Percentiles rank a stretch among this genome's conserved stretches.
Evolutionary conservation across 2,888 invertebrate genomes (phyloP).

Genomic region (Abscondita cerata): DNA sequence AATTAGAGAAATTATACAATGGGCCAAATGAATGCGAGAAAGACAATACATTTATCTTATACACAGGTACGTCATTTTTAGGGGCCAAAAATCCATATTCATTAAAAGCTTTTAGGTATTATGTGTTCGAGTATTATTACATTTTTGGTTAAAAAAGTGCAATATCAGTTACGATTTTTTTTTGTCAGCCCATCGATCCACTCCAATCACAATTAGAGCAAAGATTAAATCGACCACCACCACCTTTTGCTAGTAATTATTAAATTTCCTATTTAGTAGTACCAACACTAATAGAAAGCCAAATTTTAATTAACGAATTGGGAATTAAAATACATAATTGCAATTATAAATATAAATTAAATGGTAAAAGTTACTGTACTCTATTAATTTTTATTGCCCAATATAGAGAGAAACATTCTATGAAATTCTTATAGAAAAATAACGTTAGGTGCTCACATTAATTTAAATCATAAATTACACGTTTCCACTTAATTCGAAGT

Average conservation of each 20-base stretch:
- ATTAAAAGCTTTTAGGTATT: conserved; percentile 37
- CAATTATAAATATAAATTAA: conserved; percentile 11
- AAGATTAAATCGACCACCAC: too few species aligned
- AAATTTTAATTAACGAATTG: conserved; percentile 9
- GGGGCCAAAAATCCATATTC: conserved; percentile 39
- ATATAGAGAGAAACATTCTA: conserved; percentile 1
- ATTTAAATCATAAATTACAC: background rate
- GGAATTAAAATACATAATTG: conserved; percentile 7
- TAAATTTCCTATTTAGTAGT: too few species aligned
- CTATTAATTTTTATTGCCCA: conserved; percentile 10
- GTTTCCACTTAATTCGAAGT: background rate
- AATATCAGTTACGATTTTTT: conserved; percentile 25
- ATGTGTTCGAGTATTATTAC: conserved; percentile 30
- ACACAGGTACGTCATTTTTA: conserved; percentile 34
- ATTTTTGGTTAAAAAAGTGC: conserved; percentile 26
- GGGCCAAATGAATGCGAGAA: conserved; percentile 47
- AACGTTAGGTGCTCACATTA: background rate
- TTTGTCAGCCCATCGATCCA: background rate
- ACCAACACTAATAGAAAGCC: conserved; percentile 2
- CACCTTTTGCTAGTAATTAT: too few species aligned
- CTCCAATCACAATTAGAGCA: too few species aligned
- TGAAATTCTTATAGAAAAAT: conserved; percentile 4
- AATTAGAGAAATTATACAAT: conserved; percentile 50
- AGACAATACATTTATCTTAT: conserved; percentile 49
- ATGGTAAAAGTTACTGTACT: conserved; percentile 12